A percentile compares a stretch with the other conserved stretches of the same genome.
These are phyloP conservation scores for Andrena camellia DNA, from an alignment of 2,888 invertebrate genomes.

Conservation along the genomic window DNA sequence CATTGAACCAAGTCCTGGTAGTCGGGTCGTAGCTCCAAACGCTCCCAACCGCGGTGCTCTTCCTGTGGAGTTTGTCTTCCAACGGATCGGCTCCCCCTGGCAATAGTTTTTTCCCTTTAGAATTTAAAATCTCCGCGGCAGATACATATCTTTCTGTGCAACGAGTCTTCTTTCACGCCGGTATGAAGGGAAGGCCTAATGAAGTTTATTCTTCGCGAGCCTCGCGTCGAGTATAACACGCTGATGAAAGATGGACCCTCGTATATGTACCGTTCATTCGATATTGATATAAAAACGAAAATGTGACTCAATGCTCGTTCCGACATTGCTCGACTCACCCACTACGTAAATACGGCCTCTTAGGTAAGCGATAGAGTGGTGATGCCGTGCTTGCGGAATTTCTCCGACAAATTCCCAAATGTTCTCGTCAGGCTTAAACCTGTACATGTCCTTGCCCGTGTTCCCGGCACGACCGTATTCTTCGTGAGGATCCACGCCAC, in stretches of 20 bases:
- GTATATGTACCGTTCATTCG: not conserved
- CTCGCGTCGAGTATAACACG: not conserved
- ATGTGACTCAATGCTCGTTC: not conserved
- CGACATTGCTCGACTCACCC: constrained; percentile 83
- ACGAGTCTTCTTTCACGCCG: not conserved
- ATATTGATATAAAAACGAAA: not conserved
- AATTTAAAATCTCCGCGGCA: not conserved
- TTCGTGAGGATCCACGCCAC: constrained; percentile 89
- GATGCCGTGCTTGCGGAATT: constrained; percentile 90
- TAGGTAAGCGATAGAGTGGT: constrained; percentile 89
- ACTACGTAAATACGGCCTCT: constrained; percentile 89
- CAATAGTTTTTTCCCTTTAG: constrained; percentile 21
- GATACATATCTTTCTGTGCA: not conserved
- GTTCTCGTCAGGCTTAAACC: constrained; percentile 88
- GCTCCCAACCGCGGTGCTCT: constrained; percentile 87
- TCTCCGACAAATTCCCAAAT: constrained; percentile 89
- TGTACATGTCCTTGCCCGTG: constrained; percentile 88
- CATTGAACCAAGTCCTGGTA: constrained; percentile 88
- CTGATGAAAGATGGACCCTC: not conserved
- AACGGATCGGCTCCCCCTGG: constrained; percentile 89
- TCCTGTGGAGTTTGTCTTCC: constrained; percentile 87
- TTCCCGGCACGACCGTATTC: constrained; percentile 87
- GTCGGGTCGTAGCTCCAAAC: constrained; percentile 91
- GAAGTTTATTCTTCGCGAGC: not conserved
- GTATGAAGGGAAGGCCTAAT: not conserved